Conservation (phyloP, 1,140 invertebrate species). For the Hestina assimilis region DNA sequence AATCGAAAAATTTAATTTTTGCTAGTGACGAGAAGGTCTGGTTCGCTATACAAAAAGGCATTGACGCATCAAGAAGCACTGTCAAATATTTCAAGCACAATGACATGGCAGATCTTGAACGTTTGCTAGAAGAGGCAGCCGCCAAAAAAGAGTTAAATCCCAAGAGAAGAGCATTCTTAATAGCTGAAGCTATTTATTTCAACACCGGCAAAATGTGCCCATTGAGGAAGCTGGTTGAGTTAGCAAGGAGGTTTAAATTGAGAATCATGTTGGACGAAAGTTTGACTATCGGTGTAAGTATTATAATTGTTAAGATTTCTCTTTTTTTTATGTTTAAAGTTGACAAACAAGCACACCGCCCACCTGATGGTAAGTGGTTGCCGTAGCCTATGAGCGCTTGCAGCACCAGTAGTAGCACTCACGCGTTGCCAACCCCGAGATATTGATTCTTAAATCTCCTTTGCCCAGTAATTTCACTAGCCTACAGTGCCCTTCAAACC, state of each 20-base stretch:
- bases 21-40: slow-evolving; percentile 95
- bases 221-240: slow-evolving; percentile 87
- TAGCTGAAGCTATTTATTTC: slow-evolving; percentile 95
- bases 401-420: too few species aligned
- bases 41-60: slow-evolving; percentile 97
- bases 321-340: too few species aligned
- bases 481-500: too few species aligned
- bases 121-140: slow-evolving; percentile 81
- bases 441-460: too few species aligned
- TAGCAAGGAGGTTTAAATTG: slow-evolving; percentile 93
- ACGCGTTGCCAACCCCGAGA: too few species aligned
- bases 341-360: too few species aligned
- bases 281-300: slow-evolving; percentile 90
- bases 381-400: too few species aligned
- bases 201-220: slow-evolving; percentile 95
- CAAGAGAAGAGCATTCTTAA: slow-evolving; percentile 91
- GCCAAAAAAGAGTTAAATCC: slow-evolving; percentile 84
- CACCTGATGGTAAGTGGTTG: too few species aligned
- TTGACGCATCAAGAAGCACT: slow-evolving; percentile 92
- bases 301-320: too few species aligned
- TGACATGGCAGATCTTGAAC: slow-evolving; percentile 90
- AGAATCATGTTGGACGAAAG: slow-evolving; percentile 97
- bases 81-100: slow-evolving; percentile 97
- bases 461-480: too few species aligned
- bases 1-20: too few species aligned